Evolutionary conservation across 2,797 vertebrate species (phyloP).

Genomic region (Hafferia zeledoni): DNA sequence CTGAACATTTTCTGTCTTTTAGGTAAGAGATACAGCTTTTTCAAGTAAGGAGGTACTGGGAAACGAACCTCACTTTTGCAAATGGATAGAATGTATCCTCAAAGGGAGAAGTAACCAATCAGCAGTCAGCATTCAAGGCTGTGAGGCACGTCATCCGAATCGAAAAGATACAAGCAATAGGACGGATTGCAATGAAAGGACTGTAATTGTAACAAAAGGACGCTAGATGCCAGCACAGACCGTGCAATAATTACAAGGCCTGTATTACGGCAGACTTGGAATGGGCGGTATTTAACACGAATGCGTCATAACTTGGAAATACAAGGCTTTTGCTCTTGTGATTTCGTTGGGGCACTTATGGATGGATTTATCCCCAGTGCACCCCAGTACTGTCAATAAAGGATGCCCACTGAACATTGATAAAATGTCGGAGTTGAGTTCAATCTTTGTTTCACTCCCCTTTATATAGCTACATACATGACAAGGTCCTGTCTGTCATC

Average conservation of each 20-base stretch:
- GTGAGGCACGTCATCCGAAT: not conserved
- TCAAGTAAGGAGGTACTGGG: not conserved
- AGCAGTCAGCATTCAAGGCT: not conserved
- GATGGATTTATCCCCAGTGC: not conserved
- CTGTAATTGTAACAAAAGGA: no score
- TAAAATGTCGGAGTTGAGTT: no score
- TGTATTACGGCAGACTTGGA: accelerated
- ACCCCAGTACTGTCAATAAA: no score
- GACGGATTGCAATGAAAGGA: no score
- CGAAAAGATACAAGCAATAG: not conserved
- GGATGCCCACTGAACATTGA: no score
- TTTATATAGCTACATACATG: not conserved
- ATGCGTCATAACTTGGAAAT: not conserved
- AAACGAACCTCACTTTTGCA: not conserved
- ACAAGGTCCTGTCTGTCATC: not conserved
- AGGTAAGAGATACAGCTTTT: not conserved
- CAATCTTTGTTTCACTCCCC: not conserved
- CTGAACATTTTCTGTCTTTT: not conserved
- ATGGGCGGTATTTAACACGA: not conserved
- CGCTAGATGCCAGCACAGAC: not conserved
- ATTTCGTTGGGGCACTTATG: no score
- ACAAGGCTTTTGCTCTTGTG: not conserved
- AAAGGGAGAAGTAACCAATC: not conserved
- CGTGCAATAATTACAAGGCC: not conserved
- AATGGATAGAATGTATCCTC: not conserved